These are phyloP conservation scores for Aldrovandia affinis DNA, from an alignment of 2,797 vertebrate genomes.

Conservation along the genomic window DNA sequence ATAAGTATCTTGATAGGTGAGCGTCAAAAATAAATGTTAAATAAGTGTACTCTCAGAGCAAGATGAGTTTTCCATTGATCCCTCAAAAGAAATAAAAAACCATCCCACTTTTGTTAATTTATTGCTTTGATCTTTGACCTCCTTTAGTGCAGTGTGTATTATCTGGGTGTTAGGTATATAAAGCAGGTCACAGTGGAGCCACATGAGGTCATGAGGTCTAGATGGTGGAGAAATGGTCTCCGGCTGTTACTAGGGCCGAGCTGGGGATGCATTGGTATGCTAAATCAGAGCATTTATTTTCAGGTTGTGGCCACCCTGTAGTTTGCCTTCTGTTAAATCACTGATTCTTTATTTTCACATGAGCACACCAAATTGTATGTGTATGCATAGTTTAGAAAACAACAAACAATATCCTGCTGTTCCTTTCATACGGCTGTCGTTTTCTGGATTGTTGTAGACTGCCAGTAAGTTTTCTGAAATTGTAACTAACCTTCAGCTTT, in stretches of 20 bases:
- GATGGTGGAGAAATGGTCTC: background rate
- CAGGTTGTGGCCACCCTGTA: background rate
- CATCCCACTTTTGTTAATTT: background rate
- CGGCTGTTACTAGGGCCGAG: background rate
- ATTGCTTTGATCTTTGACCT: constrained; percentile 13
- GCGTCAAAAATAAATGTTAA: background rate
- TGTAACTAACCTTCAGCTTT: too few relatives aligned
- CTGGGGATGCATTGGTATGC: constrained; percentile 2
- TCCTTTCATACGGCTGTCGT: background rate
- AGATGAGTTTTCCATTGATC: constrained; percentile 2
- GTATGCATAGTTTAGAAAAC: background rate
- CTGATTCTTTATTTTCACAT: background rate
- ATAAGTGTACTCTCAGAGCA: background rate
- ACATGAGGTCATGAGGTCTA: background rate
- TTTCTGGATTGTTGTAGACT: background rate
- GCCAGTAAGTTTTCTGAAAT: too few relatives aligned
- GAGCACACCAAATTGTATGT: background rate
- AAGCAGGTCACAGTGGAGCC: background rate
- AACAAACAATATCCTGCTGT: background rate
- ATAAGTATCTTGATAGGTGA: background rate
- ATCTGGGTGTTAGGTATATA: background rate
- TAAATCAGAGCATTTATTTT: background rate
- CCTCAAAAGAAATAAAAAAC: background rate
- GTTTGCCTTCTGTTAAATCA: background rate
- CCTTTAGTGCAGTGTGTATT: background rate